Evolutionary conservation across 2,113 vertebrate species (phyloP).

Genomic region (Fregetta grallaria): DNA sequence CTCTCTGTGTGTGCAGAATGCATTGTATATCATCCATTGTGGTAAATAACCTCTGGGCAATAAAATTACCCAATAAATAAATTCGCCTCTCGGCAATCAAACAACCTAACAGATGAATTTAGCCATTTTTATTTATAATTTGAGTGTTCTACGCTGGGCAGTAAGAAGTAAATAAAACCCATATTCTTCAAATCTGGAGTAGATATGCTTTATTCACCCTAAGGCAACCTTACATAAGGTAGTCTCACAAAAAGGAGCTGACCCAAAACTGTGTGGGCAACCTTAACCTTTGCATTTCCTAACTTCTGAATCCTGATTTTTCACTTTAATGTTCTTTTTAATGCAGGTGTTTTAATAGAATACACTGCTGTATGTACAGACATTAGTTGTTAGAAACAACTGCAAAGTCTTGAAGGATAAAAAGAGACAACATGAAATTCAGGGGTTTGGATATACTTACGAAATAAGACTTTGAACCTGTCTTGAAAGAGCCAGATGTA

Average conservation of each 20-base stretch:
- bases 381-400: not conserved
- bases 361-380: not conserved
- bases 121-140: not conserved
- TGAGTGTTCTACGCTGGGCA: not conserved
- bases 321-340: not conserved
- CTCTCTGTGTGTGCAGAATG: accelerated
- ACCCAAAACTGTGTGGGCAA: not conserved
- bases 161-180: not conserved
- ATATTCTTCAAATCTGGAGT: not conserved
- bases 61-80: not conserved
- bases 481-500: not conserved
- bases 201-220: not conserved
- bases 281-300: not conserved
- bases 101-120: not conserved
- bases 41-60: not conserved
- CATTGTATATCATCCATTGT: accelerated
- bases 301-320: not conserved
- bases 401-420: not conserved
- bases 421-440: not conserved
- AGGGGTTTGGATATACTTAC: not conserved
- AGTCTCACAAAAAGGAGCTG: not conserved
- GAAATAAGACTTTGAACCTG: not conserved
- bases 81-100: not conserved
- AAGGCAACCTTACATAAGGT: not conserved
- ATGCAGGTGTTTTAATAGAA: not conserved